Evolutionary conservation across 53 echinoderm and acorn worm genomes (phyloP).

Genomic region (Paracentrotus lividus): DNA sequence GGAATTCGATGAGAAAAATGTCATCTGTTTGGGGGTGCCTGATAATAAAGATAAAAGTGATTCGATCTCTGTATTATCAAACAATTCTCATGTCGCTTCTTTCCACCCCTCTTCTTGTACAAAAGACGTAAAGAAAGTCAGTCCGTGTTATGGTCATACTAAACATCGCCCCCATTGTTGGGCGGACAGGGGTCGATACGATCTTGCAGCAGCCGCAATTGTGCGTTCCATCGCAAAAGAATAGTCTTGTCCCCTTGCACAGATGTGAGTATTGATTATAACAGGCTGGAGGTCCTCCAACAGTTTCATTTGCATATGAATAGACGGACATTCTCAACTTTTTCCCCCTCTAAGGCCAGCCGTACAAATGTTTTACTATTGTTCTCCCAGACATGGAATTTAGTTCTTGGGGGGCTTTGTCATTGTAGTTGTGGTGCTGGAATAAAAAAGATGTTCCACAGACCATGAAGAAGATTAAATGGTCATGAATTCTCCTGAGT

Average conservation of each 20-base stretch:
- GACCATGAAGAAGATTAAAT: slow-evolving; percentile 62
- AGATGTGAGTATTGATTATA: slow-evolving; percentile 46
- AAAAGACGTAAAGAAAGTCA: slow-evolving; percentile 43
- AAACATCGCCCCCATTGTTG: slow-evolving; percentile 39
- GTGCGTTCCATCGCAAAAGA: background rate
- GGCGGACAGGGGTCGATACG: slow-evolving; percentile 11
- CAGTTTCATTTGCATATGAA: slow-evolving; percentile 54
- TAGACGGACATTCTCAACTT: background rate
- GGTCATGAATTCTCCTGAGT: slow-evolving; percentile 44
- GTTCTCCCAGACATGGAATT: slow-evolving; percentile 38
- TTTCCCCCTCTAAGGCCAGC: background rate
- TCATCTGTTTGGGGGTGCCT: slow-evolving; percentile 20
- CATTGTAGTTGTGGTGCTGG: background rate
- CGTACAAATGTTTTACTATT: slow-evolving; percentile 40
- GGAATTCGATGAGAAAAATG: slow-evolving; percentile 24
- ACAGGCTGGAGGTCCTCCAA: background rate
- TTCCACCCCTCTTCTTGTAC: background rate
- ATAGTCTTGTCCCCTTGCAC: slow-evolving; percentile 21
- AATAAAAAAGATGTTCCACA: slow-evolving; percentile 12
- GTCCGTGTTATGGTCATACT: slow-evolving; percentile 30
- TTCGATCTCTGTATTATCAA: slow-evolving; percentile 10
- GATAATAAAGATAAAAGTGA: background rate
- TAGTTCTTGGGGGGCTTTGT: background rate
- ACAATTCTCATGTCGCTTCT: slow-evolving; percentile 27
- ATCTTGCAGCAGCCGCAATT: slow-evolving; percentile 35